phyloP scores from a whole-genome alignment of 2,113 vertebrate species.

The Pavo muticus region DNA sequence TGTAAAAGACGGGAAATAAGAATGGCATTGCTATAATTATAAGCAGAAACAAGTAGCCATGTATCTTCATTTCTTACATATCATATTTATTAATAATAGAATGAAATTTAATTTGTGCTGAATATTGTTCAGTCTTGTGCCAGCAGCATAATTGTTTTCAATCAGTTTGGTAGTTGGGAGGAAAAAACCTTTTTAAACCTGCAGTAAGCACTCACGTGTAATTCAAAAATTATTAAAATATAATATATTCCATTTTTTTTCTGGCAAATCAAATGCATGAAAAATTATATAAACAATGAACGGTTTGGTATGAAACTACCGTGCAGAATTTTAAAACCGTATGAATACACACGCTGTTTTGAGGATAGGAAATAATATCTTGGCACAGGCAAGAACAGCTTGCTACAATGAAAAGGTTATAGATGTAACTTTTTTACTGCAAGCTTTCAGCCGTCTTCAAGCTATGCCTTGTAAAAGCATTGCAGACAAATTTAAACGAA shows the following conservation, averaged over 20 bases:
- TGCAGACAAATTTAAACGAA: conserved; percentile 50
- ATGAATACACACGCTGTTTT: not conserved
- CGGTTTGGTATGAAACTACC: conserved; percentile 40
- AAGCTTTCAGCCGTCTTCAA: not conserved
- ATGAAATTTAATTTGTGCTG: conserved; percentile 64
- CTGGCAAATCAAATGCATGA: conserved; percentile 16
- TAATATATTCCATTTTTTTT: not conserved
- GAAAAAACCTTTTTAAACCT: conserved; percentile 5
- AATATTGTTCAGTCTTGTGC: conserved; percentile 38
- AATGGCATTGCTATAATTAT: conserved; percentile 66
- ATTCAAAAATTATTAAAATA: conserved; percentile 44
- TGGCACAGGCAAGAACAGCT: conserved; percentile 29
- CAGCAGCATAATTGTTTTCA: conserved; percentile 58
- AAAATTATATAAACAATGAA: conserved; percentile 25
- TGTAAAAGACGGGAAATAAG: conserved; percentile 39
- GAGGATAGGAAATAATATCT: conserved; percentile 34
- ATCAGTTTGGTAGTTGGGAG: not conserved
- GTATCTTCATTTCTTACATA: conserved; percentile 73
- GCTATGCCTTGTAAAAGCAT: conserved; percentile 49
- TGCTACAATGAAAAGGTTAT: conserved; percentile 58
- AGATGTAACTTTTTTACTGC: conserved; percentile 41
- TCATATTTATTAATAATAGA: conserved; percentile 66
- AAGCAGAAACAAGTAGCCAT: conserved; percentile 67
- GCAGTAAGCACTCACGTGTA: not conserved
- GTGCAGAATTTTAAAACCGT: conserved; percentile 10